Conservation (phyloP, 2,113 vertebrate species). For the Nycticorax nycticorax region DNA sequence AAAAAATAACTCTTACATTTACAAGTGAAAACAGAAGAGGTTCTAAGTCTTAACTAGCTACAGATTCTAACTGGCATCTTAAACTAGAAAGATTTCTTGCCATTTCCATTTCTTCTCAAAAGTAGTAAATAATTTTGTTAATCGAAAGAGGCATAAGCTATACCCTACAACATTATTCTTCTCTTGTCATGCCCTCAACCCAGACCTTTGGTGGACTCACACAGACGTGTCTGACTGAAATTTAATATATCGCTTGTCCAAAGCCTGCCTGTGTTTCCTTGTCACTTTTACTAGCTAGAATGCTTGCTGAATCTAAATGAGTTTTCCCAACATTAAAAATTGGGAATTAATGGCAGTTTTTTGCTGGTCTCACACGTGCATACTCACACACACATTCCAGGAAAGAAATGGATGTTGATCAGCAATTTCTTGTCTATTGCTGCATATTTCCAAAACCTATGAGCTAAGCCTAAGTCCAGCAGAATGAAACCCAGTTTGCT, state of each 20-base stretch:
- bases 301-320: background rate
- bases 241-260: background rate
- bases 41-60: background rate
- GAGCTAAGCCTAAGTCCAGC: background rate
- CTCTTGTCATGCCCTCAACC: background rate
- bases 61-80: background rate
- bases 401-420: background rate
- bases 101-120: background rate
- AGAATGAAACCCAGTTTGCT: background rate
- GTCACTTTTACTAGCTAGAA: background rate
- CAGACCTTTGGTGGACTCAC: background rate
- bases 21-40: background rate
- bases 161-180: background rate
- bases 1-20: background rate
- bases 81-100: background rate
- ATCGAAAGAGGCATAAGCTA: background rate
- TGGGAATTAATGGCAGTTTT: background rate
- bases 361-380: background rate
- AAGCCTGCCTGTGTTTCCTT: background rate
- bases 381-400: background rate
- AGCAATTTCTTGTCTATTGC: background rate
- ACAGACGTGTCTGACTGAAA: background rate
- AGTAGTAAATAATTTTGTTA: slow-evolving; percentile 6
- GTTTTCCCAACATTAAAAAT: background rate
- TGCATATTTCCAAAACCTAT: background rate